A percentile compares a stretch with the other conserved stretches of the same genome.
Evolutionary conservation across 2,113 vertebrate species (phyloP).

Genomic region (Malurus elegans): DNA sequence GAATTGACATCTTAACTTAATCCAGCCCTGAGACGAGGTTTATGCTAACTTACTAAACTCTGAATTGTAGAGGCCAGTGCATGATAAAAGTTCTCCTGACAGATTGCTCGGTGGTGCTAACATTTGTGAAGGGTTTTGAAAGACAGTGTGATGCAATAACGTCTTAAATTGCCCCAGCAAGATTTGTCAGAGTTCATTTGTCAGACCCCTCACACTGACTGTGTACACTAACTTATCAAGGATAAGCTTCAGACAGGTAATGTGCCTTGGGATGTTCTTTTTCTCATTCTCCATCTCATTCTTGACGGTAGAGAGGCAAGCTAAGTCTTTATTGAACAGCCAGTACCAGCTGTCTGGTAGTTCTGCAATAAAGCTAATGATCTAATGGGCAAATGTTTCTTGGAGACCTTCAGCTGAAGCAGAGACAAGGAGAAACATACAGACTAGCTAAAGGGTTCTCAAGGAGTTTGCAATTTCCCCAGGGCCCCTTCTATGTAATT

Average conservation of each 20-base stretch:
- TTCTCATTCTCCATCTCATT: not conserved
- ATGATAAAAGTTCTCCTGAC: not conserved
- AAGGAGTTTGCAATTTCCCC: constrained; percentile 43
- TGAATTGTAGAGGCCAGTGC: not conserved
- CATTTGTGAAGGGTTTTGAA: not conserved
- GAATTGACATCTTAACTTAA: not conserved
- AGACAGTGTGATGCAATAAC: not conserved
- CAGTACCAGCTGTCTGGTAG: not conserved
- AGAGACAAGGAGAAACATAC: not conserved
- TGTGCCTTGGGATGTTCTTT: constrained; percentile 13
- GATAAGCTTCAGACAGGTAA: constrained; percentile 19
- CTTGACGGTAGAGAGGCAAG: not conserved
- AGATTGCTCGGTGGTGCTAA: not conserved
- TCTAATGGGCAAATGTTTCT: constrained; percentile 21
- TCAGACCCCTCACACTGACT: not conserved
- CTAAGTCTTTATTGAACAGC: not conserved
- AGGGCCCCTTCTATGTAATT: constrained; percentile 48
- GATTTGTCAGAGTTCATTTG: constrained; percentile 41
- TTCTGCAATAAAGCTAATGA: constrained; percentile 35
- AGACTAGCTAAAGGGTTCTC: constrained; percentile 43
- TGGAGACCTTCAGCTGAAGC: constrained; percentile 18
- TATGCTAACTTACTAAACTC: not conserved
- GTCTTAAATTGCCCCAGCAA: constrained; percentile 15
- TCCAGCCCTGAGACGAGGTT: not conserved
- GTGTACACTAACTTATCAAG: not conserved